Evolutionary conservation across 2,797 vertebrate species (phyloP).

Genomic region (Gymnoscopelus microlampas): DNA sequence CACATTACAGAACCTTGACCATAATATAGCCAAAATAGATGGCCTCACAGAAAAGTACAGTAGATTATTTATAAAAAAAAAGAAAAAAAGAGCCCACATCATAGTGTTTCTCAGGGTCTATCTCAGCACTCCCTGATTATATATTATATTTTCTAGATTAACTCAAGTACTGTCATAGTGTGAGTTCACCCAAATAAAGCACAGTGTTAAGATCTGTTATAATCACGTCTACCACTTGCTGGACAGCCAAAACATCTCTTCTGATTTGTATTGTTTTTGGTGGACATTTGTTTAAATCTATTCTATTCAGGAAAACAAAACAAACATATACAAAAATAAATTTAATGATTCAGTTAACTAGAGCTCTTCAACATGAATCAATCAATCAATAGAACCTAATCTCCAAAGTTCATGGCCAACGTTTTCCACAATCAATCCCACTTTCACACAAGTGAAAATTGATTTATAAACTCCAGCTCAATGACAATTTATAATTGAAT

Average conservation of each 20-base stretch:
- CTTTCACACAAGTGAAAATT: constrained; percentile 8
- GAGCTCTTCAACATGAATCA: neutral
- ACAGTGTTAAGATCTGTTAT: constrained; percentile 48
- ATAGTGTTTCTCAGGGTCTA: constrained; percentile 68
- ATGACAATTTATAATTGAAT: constrained; percentile 13
- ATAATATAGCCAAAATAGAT: constrained; percentile 32
- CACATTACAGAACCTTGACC: constrained; percentile 57
- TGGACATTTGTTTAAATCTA: too few relatives aligned
- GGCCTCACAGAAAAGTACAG: constrained; percentile 32
- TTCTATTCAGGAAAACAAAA: too few relatives aligned
- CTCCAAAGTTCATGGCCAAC: constrained; percentile 27
- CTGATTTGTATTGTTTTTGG: constrained; percentile 20
- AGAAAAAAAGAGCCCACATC: constrained; percentile 34
- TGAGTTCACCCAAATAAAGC: constrained; percentile 45
- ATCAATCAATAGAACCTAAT: constrained; percentile 1
- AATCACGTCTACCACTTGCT: constrained; percentile 1
- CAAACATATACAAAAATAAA: too few relatives aligned
- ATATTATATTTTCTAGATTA: constrained; percentile 15
- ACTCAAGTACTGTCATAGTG: neutral
- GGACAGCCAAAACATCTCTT: constrained; percentile 48
- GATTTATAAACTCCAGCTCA: constrained; percentile 24
- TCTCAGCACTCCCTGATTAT: constrained; percentile 55
- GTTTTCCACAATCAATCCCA: neutral
- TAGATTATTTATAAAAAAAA: constrained; percentile 39
- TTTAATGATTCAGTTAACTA: neutral